Percentiles rank a stretch among this genome's conserved stretches.
Evolutionary conservation across 2,113 vertebrate genomes (phyloP).

Genomic region (Panthera tigris): DNA sequence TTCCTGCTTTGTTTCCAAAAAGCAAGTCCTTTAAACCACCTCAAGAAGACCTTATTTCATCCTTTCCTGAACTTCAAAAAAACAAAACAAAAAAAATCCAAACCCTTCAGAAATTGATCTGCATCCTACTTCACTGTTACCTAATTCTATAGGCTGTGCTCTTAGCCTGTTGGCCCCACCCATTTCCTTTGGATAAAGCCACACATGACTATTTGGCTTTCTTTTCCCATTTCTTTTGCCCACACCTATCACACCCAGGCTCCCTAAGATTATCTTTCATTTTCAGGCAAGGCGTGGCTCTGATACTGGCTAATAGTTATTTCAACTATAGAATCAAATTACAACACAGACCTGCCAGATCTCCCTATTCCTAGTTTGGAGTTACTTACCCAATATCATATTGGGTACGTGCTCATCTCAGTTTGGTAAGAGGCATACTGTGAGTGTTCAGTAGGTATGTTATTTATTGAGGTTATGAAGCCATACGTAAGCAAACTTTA

Average conservation of each 20-base stretch:
- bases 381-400: not conserved
- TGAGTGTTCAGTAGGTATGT: not conserved
- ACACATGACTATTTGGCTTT: not conserved
- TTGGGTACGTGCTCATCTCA: not conserved
- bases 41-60: not conserved
- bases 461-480: slow-evolving; percentile 9
- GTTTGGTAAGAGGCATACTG: not conserved
- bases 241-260: not conserved
- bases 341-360: not conserved
- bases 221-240: not conserved
- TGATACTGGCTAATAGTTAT: not conserved
- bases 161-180: not conserved
- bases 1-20: not conserved
- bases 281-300: not conserved
- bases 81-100: not conserved
- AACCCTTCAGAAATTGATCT: not conserved
- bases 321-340: not conserved
- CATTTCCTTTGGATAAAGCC: not conserved
- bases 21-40: not conserved
- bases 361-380: not conserved
- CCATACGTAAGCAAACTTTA: not conserved
- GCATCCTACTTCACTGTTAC: not conserved
- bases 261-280: not conserved
- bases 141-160: not conserved
- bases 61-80: not conserved